Base-by-base conservation (phyloP, 2,113 vertebrate species). In the Indicator indicator region DNA sequence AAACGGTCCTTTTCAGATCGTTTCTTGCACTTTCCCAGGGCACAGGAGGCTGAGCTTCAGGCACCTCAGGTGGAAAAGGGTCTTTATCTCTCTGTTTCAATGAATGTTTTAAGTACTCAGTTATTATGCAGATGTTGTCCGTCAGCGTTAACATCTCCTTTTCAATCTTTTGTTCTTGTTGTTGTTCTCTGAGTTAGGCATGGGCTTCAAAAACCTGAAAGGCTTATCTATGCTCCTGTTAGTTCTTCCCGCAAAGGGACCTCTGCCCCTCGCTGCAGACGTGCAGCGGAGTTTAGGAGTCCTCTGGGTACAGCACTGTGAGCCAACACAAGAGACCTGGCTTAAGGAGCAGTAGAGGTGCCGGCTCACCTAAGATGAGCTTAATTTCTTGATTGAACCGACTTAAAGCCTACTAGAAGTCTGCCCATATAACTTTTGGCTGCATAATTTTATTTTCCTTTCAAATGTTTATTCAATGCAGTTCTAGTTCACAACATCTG, bases 131-230 rank as follows among this genome's bases (percentile, higher is more conserved):
- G 82, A 89, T 93, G 80, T 30, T 23, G 76, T 70, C 78, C 68
- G 42, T 72, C 79, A 89, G 89, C 44, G 24, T n/a, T 72, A 89
- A 89, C 91, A 94, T 74, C 58, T 95, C 65, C 84, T 81, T 84
- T 54, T 56, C 48, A 82, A 82, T 75, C 55, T 64, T 74, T n/a
- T n/a, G n/a, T n/a, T n/a, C n/a, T 79, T 89, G 21, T 23, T 50
- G 21, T 91, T 94, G 77, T 95, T 71, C 84, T 54, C 63, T 2
- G 71, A 62, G 58, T 86, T 79, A 91, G 87, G 67, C 81, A 60
- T 4, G 55, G 74, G 63, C 81, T 91, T 92, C 89, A 87, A 13
- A 89, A 75, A 81, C 84, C 76, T 20, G 52, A 46, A 36, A 80
- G 69, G 64, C 19, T 90, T 50, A 12, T 59, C 83, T 40, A 59